Base-by-base conservation (phyloP, 2,113 vertebrate species). In the Emydocephalus ijimae region DNA sequence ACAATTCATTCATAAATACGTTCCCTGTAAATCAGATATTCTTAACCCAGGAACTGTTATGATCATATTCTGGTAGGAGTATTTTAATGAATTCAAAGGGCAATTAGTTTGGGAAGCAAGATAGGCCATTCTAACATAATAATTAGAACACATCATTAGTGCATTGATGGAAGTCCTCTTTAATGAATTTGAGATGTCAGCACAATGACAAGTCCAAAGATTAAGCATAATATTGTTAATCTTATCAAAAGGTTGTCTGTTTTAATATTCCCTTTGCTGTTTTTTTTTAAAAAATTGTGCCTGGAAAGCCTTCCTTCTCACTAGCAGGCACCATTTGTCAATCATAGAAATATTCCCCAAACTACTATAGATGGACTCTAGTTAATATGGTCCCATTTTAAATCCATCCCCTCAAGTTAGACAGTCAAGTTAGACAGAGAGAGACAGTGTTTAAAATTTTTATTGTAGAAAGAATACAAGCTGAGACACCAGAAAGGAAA, bases 241-340 rank as follows among this genome's bases (percentile, higher is more conserved):
- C 92, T 92, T 95, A 94, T 96, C 95, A 61, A 95, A 95, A 91
- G 56, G 39, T 88, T 95, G 94, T 95, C 95, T 96, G 94, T 94
- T 96, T 96, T 96, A 96, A 88, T 91, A 48, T 86, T 93, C 89
- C 93, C 94, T 96, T 92, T 95, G 94, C 95, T 93, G 94, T 94
- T 56, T 56, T 81, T 56, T 57, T 29, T 55, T 55, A n/a, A n/a
- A n/a, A 3, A 43, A 43, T 43, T 26, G 91, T 91, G 92, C 91
- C 8, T 94, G 90, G 59, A 88, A 96, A 89, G 61, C 85, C 57
- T 57, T 0, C 55, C n/a, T 34, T 24, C 56, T 9, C 0, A 57
- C 48, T 29, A 1, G 54, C 2, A 91, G 61, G 94, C 95, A 56
- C 91, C 43, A 59, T 50, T 52, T 92, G 88, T 43, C 39, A 89